Conservation (phyloP, 1,140 invertebrate genomes). For the Ctenoplectra terminalis region DNA sequence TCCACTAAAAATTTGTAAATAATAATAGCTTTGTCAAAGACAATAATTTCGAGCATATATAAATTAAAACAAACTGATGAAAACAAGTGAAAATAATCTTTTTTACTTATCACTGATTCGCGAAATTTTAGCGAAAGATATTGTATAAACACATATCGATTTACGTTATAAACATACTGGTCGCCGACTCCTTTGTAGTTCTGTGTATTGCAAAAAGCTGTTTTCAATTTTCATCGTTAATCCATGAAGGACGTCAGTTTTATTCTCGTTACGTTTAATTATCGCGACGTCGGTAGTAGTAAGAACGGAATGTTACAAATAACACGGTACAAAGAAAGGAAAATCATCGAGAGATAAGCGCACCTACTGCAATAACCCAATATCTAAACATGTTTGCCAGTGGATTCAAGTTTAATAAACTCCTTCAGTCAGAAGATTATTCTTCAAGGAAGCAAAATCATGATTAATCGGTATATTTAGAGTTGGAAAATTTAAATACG, state of each 20-base stretch:
- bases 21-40: too few relatives aligned
- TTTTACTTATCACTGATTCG: too few relatives aligned
- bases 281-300: neutral
- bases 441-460: too few relatives aligned
- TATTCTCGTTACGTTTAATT: constrained; percentile 9
- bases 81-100: neutral
- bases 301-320: neutral
- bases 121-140: neutral
- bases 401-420: neutral
- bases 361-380: neutral
- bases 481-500: too few relatives aligned
- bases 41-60: too few relatives aligned
- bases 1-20: too few relatives aligned
- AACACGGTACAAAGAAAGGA: neutral
- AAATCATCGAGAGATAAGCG: neutral
- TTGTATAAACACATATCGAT: neutral
- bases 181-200: neutral
- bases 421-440: too few relatives aligned
- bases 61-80: too few relatives aligned
- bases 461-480: too few relatives aligned
- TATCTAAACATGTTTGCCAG: neutral
- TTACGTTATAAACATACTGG: neutral
- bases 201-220: neutral
- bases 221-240: constrained; percentile 9
- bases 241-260: constrained; percentile 21